These are phyloP conservation scores for Mormoops blainvillei DNA, from an alignment of 2,113 vertebrate species.

Conservation along the genomic window DNA sequence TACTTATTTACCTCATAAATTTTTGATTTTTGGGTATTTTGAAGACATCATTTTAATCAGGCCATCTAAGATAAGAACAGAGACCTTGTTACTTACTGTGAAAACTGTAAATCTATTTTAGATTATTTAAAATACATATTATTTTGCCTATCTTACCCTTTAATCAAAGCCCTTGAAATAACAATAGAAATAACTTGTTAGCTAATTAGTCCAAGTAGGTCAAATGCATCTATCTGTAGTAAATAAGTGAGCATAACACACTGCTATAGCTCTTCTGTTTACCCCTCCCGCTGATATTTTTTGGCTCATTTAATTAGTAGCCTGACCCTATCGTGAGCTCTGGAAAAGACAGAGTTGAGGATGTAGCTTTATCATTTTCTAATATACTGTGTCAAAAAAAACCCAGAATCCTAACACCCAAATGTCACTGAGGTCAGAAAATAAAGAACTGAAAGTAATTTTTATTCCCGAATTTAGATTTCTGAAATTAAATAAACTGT, in stretches of 20 bases:
- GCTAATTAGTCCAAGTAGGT: not conserved
- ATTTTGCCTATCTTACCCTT: not conserved
- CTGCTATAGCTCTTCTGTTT: not conserved
- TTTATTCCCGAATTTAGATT: constrained; percentile 61
- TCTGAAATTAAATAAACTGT: constrained; percentile 41
- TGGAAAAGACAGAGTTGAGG: not conserved
- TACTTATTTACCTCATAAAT: not conserved
- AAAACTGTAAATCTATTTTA: not conserved
- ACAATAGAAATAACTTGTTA: not conserved
- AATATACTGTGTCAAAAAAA: constrained; percentile 1
- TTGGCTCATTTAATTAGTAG: not conserved
- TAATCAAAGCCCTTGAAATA: not conserved
- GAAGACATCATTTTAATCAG: not conserved
- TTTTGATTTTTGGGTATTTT: not conserved
- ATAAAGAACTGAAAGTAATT: constrained; percentile 60
- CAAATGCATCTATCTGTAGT: not conserved
- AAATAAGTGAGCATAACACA: not conserved
- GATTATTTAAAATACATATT: not conserved
- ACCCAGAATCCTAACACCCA: constrained; percentile 55
- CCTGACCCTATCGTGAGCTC: accelerated
- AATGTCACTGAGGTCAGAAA: constrained; percentile 43
- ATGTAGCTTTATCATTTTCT: not conserved
- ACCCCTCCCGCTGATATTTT: not conserved
- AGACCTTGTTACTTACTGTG: not conserved
- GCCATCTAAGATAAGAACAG: not conserved